These are phyloP conservation scores for Drosophila cyrtoloma DNA, from an alignment of 2,888 invertebrate genomes.

Conservation along the genomic window DNA sequence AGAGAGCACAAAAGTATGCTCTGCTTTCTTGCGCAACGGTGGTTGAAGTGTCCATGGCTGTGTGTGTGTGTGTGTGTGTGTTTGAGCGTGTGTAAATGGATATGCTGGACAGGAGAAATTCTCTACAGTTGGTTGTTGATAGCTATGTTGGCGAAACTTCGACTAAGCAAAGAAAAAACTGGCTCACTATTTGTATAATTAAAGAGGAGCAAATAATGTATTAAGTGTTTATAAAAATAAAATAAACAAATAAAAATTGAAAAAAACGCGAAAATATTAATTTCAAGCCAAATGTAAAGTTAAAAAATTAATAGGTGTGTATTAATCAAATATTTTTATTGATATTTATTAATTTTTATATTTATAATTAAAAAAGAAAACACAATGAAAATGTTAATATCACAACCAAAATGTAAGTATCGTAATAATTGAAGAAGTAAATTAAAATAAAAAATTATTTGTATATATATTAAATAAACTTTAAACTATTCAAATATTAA, in stretches of 20 bases:
- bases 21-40: slow-evolving; percentile 46
- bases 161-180: not conserved
- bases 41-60: slow-evolving; percentile 45
- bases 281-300: too few relatives aligned
- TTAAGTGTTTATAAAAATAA: not conserved
- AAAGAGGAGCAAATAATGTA: not conserved
- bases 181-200: not conserved
- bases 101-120: slow-evolving; percentile 37
- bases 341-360: not conserved
- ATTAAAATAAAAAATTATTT: not conserved
- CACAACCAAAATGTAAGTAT: not conserved
- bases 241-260: not conserved
- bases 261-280: not conserved
- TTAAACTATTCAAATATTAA: not conserved
- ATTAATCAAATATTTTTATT: not conserved
- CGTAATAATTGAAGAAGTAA: not conserved
- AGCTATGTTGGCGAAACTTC: too few relatives aligned
- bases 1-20: slow-evolving; percentile 51
- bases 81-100: slow-evolving; percentile 3
- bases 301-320: not conserved
- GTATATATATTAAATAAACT: not conserved
- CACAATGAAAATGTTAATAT: not conserved
- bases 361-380: not conserved
- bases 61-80: not conserved
- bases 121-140: slow-evolving; percentile 50